Evolutionary conservation across 1,140 invertebrate species (phyloP).

Genomic region (Camponotus floridanus): DNA sequence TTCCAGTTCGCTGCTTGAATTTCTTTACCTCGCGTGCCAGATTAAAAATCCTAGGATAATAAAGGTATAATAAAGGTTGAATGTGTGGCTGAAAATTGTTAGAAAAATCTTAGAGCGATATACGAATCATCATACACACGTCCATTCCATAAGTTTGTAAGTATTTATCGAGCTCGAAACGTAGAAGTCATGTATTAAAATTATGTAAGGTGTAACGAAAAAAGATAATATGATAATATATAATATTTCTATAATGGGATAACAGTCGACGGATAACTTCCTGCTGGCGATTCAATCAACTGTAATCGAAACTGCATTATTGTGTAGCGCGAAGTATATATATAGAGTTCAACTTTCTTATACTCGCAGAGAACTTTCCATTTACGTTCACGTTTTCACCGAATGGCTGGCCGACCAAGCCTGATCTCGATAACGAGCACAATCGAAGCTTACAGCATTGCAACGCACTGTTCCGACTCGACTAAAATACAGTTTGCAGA

Average conservation of each 20-base stretch:
- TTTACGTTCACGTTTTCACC: conserved; percentile 45
- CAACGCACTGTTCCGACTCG: conserved; percentile 24
- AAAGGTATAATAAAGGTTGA: background rate
- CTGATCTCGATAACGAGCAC: conserved; percentile 52
- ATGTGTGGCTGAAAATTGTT: background rate
- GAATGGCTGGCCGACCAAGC: conserved; percentile 15
- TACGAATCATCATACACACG: too few species aligned
- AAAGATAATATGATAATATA: background rate
- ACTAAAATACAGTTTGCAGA: conserved; percentile 36
- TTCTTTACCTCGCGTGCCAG: background rate
- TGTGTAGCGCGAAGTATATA: background rate
- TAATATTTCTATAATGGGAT: background rate
- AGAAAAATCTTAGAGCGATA: background rate
- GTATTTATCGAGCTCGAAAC: background rate
- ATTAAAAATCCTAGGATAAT: conserved; percentile 34
- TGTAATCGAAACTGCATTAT: background rate
- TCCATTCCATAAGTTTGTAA: background rate
- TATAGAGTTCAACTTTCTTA: conserved; percentile 34
- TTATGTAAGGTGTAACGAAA: background rate
- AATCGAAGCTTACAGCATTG: conserved; percentile 51
- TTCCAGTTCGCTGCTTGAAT: background rate
- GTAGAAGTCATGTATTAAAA: background rate
- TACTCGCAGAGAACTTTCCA: conserved; percentile 26
- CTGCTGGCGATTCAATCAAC: conserved; percentile 14
- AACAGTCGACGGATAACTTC: background rate